These are phyloP conservation scores for Toxonevra muliebris DNA, from an alignment of 2,888 invertebrate species.

Conservation along the genomic window DNA sequence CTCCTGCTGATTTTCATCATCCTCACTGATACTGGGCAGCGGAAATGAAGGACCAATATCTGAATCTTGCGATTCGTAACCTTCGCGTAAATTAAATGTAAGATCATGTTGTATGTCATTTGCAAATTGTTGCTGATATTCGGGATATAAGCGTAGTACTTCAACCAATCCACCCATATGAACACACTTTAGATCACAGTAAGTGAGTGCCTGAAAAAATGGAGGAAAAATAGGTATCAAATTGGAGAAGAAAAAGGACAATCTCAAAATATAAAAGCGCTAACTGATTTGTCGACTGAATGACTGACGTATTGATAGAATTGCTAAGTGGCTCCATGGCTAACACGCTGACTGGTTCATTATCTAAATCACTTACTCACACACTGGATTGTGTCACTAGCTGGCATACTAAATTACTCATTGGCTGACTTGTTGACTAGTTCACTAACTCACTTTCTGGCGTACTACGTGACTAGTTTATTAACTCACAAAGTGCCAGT, in stretches of 20 bases:
- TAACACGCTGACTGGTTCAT: no score
- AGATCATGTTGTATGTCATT: conserved; percentile 95
- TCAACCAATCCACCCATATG: conserved; percentile 90
- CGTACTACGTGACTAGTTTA: no score
- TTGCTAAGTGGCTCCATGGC: no score
- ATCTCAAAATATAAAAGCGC: not conserved
- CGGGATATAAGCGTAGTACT: conserved; percentile 88
- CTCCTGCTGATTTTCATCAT: conserved; percentile 89
- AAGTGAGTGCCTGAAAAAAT: conserved; percentile 80
- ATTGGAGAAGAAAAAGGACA: not conserved
- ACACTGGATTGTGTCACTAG: no score
- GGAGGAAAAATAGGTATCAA: not conserved
- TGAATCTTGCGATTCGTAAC: conserved; percentile 82
- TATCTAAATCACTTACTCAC: no score
- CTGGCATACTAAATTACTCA: no score
- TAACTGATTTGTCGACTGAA: not conserved
- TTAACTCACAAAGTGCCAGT: no score
- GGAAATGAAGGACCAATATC: conserved; percentile 68
- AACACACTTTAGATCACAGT: conserved; percentile 95
- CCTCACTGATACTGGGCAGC: conserved; percentile 93
- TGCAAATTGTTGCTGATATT: conserved; percentile 93
- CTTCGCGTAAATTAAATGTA: conserved; percentile 92
- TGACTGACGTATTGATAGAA: no score
- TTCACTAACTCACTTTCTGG: no score
- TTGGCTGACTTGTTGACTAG: no score